phyloP scores from a whole-genome alignment of 1,140 invertebrate species.

The Drosophila athabasca region DNA sequence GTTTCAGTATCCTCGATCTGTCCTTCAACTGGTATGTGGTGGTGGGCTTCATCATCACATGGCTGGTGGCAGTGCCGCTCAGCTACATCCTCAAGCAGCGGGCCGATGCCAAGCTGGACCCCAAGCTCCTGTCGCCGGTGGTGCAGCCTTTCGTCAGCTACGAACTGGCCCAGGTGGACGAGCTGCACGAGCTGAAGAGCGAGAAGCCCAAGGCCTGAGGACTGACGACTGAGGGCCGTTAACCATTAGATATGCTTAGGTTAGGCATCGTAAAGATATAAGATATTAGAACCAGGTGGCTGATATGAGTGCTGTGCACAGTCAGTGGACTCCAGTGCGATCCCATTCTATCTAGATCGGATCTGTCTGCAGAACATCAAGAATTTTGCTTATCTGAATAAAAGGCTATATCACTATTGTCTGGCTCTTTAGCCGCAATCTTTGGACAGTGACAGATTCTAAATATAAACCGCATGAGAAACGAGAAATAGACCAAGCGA shows the following conservation, averaged over 20 bases:
- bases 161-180: constrained; percentile 46
- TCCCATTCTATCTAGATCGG: neutral
- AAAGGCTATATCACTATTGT: neutral
- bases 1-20: constrained; percentile 85
- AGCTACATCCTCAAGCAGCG: constrained; percentile 77
- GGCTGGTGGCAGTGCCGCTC: constrained; percentile 85
- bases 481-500: no score
- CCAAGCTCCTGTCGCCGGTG: constrained; percentile 83
- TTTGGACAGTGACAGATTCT: constrained; percentile 3
- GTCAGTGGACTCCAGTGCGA: constrained; percentile 6
- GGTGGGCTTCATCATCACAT: constrained; percentile 86
- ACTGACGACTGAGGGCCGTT: neutral
- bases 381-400: constrained; percentile 13
- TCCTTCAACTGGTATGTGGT: constrained; percentile 87
- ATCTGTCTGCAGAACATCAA: neutral
- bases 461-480: constrained; percentile 3
- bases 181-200: constrained; percentile 47
- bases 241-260: constrained; percentile 22
- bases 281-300: neutral
- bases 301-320: neutral
- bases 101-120: constrained; percentile 67
- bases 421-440: neutral
- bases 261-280: constrained; percentile 26
- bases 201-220: constrained; percentile 37
- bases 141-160: constrained; percentile 58